Percentiles rank a stretch among this genome's conserved stretches.
These are phyloP conservation scores for Entomobrya proxima DNA, from an alignment of 2,888 invertebrate species.

Conservation along the genomic window DNA sequence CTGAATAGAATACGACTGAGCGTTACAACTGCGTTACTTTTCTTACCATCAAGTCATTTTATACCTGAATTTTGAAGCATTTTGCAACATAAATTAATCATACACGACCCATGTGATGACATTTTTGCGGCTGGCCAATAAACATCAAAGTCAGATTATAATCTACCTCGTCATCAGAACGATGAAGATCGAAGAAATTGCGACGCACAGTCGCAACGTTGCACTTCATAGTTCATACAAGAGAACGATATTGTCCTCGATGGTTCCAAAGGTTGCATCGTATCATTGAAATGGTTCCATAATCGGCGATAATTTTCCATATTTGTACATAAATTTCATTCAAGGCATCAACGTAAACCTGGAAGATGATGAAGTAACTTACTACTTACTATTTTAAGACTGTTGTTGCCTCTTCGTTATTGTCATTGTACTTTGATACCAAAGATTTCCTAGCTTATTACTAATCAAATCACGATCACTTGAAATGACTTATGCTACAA, in stretches of 20 bases:
- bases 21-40: background rate
- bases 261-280: constrained; percentile 61
- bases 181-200: background rate
- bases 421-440: constrained; percentile 47
- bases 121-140: background rate
- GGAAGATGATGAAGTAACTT: constrained; percentile 5
- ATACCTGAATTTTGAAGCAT: no score
- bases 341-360: constrained; percentile 9
- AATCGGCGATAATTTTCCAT: constrained; percentile 51
- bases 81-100: background rate
- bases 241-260: constrained; percentile 53
- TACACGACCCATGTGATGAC: background rate
- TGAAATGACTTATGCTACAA: constrained; percentile 36
- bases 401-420: constrained; percentile 16
- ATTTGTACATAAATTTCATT: constrained; percentile 62
- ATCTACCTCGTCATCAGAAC: background rate
- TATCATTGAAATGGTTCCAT: constrained; percentile 24
- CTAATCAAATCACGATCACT: constrained; percentile 50
- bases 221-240: constrained; percentile 45
- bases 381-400: background rate
- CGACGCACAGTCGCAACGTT: background rate
- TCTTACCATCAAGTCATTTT: background rate
- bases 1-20: background rate
- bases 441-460: constrained; percentile 9
- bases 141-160: constrained; percentile 24